These are phyloP conservation scores for Lordiphosa collinella DNA, from an alignment of 1,140 invertebrate genomes.

Conservation along the genomic window DNA sequence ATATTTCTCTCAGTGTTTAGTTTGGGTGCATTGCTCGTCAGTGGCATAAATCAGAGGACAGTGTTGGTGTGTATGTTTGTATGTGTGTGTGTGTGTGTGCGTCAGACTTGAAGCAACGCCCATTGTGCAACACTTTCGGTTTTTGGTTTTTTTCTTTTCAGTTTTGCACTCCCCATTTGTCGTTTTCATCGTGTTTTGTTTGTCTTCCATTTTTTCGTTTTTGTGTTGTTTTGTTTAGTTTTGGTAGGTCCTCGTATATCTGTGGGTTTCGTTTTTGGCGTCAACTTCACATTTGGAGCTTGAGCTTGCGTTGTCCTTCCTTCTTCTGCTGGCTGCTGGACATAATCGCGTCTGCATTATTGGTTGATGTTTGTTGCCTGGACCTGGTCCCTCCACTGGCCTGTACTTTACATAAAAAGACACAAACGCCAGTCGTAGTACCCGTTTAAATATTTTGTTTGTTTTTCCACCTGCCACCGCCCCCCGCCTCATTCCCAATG, in stretches of 20 bases:
- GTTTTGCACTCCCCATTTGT: constrained; percentile 11
- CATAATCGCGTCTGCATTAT: constrained; percentile 80
- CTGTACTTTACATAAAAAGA: constrained; percentile 44
- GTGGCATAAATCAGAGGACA: constrained; percentile 7
- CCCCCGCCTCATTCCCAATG: constrained; percentile 17
- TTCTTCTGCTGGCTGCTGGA: constrained; percentile 58
- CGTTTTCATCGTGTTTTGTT: constrained; percentile 8
- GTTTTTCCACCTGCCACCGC: constrained; percentile 27
- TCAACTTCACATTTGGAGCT: constrained; percentile 68
- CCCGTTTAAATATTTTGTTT: constrained; percentile 68
- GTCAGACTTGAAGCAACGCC: constrained; percentile 63
- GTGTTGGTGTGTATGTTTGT: constrained; percentile 18
- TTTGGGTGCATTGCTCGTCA: not conserved
- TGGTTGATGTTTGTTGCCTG: constrained; percentile 77
- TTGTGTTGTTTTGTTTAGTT: constrained; percentile 17
- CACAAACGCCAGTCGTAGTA: constrained; percentile 4
- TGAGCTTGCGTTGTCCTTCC: constrained; percentile 50
- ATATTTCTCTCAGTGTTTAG: not conserved
- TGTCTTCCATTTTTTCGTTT: constrained; percentile 4
- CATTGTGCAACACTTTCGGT: constrained; percentile 73
- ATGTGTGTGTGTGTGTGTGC: constrained; percentile 28
- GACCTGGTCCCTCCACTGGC: not conserved
- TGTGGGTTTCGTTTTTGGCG: constrained; percentile 39
- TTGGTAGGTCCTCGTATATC: constrained; percentile 34
- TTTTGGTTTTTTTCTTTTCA: constrained; percentile 41